Evolutionary conservation across 2,888 invertebrate genomes (phyloP).

Genomic region (Caenorhabditis sinica): DNA sequence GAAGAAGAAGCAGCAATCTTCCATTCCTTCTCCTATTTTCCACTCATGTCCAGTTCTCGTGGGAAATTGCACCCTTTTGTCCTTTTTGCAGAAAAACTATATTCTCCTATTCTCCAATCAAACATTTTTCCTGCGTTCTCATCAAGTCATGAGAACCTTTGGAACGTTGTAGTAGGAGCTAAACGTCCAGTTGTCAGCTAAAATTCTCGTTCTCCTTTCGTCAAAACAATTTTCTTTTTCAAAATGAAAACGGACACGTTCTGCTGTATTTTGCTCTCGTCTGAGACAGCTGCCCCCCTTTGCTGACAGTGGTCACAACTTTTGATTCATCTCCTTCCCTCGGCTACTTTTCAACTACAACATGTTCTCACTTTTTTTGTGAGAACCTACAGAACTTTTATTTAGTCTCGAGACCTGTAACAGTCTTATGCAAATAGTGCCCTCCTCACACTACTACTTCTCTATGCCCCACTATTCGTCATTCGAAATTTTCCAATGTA

Average conservation of each 20-base stretch:
- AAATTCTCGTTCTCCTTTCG: background rate
- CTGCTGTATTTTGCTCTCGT: conserved; percentile 20
- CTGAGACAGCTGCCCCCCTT: conserved; percentile 17
- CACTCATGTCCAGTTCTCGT: conserved; percentile 60
- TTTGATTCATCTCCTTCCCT: background rate
- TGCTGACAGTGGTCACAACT: conserved; percentile 37
- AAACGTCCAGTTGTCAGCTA: background rate
- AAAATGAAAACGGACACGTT: conserved; percentile 53
- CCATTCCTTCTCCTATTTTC: conserved; percentile 22
- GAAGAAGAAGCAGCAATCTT: conserved; percentile 16
- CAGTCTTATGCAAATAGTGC: conserved; percentile 62
- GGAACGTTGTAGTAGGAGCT: too few species aligned
- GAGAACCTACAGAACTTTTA: conserved; percentile 19
- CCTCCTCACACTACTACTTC: background rate
- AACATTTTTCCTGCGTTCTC: too few species aligned
- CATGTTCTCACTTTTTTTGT: conserved; percentile 20
- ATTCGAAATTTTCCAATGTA: conserved; percentile 6
- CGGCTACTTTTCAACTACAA: background rate
- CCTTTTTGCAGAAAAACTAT: conserved; percentile 14
- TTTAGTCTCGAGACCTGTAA: conserved; percentile 38
- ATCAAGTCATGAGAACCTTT: too few species aligned
- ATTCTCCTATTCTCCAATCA: too few species aligned
- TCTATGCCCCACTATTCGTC: background rate
- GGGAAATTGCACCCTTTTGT: conserved; percentile 57
- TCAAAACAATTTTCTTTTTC: conserved; percentile 33